Conservation (phyloP, 2,888 invertebrate genomes). For the Tridacna crocea region DNA sequence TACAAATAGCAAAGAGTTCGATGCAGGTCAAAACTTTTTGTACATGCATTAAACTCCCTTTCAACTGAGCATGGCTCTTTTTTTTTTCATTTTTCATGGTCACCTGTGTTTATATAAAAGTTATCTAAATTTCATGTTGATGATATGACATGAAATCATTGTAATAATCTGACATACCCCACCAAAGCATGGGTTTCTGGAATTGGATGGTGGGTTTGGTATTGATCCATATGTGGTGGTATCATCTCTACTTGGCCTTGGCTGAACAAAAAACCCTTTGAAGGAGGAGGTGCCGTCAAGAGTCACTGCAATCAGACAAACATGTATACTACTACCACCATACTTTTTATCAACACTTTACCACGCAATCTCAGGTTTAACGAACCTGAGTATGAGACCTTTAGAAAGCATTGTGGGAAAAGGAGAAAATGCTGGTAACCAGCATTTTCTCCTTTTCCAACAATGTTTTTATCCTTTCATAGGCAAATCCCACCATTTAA, state of each 20-base stretch:
- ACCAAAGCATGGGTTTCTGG: constrained; percentile 37
- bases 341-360: background rate
- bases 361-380: background rate
- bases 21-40: too few species aligned
- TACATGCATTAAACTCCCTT: too few species aligned
- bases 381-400: background rate
- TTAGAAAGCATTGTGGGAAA: background rate
- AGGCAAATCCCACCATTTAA: too few species aligned
- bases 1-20: too few species aligned
- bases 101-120: too few species aligned
- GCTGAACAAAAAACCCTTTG: constrained; percentile 48
- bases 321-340: background rate
- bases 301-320: constrained; percentile 41
- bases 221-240: constrained; percentile 26
- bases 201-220: background rate
- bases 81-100: too few species aligned
- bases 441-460: background rate
- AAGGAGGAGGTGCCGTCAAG: constrained; percentile 30
- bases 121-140: background rate
- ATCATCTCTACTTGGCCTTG: constrained; percentile 28
- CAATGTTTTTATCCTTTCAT: background rate
- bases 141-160: background rate
- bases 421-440: background rate
- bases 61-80: too few species aligned
- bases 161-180: background rate